Evolutionary conservation across 2,888 invertebrate species (phyloP), one percentile per base, ranked within the genome.

Genomic region (Leptopilina drosophilae): DNA sequence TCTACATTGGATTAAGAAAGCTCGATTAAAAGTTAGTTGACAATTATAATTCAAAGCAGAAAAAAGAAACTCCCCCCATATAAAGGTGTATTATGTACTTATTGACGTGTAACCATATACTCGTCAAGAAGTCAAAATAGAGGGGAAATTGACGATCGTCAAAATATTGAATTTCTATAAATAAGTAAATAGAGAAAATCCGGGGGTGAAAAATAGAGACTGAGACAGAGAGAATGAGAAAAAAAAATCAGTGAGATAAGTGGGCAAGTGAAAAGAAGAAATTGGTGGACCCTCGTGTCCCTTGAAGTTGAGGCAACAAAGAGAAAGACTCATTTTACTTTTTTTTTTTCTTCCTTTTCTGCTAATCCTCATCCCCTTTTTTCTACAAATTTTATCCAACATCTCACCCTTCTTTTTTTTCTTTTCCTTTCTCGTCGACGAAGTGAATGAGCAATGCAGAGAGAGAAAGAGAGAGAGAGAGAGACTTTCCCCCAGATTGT

Each of bases 91-190:
- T 33, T 33, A 33, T n/a, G n/a, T 33, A 33, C 33, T 33, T 33
- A 33, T 42, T n/a, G 73, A n/a, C 7, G 12, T 12, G 66, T 53
- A 59, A 76, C 75, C 40, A 33, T 33, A 33, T 33, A 59, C 42
- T n/a, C 69, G 15, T 20, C 64, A 82, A 33, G 40, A 64, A 76
- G 75, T 77, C 65, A 79, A 81, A 78, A 81, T 42, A 53, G 76
- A 73, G 73, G 56, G 73, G 26, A 78, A 79, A 82, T 87, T 87
- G 81, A 85, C 86, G 88, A 90, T 90, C 88, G 88, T 85, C 89
- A 90, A 90, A 90, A 90, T 90, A 90, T 90, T 89, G 89, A 88
- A 87, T 90, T 89, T 88, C 86, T 83, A 42, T 42, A 42, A 8
- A 42, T 42, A 42, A 6, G 42, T 42, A 77, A 77, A 80, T 64